phyloP scores from a whole-genome alignment of 2,888 invertebrate species.

The Perdita meconis region DNA sequence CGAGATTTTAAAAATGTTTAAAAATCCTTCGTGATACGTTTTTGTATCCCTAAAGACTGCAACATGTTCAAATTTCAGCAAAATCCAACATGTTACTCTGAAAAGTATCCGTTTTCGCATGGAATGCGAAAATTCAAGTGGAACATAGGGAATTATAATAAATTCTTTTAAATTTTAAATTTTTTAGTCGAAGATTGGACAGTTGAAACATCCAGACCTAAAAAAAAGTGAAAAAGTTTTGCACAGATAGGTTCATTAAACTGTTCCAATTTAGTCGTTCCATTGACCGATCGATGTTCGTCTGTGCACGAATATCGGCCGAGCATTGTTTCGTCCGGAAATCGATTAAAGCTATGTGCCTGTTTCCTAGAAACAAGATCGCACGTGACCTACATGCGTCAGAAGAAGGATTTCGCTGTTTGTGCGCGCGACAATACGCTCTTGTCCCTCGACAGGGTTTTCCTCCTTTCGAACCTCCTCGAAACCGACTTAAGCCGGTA shows the following conservation, averaged over 20 bases:
- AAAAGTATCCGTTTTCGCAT: too few relatives aligned
- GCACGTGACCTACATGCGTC: conserved; percentile 50
- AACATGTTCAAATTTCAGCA: too few relatives aligned
- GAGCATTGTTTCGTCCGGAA: conserved; percentile 34
- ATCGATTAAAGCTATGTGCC: conserved; percentile 43
- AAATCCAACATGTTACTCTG: too few relatives aligned
- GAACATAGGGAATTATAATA: too few relatives aligned
- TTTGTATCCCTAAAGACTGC: too few relatives aligned
- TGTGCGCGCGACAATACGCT: conserved; percentile 59
- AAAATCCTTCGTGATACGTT: too few relatives aligned
- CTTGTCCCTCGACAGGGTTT: conserved; percentile 37
- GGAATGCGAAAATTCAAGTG: too few relatives aligned
- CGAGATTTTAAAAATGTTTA: too few relatives aligned
- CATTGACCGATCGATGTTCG: conserved; percentile 11
- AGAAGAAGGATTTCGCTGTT: conserved; percentile 65
- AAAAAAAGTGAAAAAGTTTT: not conserved
- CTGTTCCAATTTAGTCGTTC: conserved; percentile 2
- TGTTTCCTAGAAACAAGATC: conserved; percentile 43
- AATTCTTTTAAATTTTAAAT: too few relatives aligned
- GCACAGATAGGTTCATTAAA: not conserved
- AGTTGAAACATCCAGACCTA: not conserved
- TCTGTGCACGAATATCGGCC: conserved; percentile 27
- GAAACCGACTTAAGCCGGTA: conserved; percentile 56
- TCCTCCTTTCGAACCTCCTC: conserved; percentile 44
- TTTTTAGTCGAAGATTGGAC: too few relatives aligned